phyloP scores from a whole-genome alignment of 2,888 invertebrate species.

The Eupithecia abbreviata region DNA sequence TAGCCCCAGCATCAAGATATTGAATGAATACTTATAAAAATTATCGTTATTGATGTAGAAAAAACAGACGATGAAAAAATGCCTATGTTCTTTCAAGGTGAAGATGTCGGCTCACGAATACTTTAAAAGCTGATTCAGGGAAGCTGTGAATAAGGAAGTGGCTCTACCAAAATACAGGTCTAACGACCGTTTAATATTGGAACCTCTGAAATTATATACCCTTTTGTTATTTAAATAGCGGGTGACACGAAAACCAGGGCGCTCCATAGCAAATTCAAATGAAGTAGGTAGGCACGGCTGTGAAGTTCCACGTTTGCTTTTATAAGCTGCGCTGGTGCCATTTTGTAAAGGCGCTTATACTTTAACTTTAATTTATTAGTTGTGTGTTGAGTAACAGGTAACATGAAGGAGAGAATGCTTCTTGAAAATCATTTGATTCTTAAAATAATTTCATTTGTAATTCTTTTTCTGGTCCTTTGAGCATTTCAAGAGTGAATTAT shows the following conservation, averaged over 20 bases:
- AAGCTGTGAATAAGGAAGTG: constrained; percentile 76
- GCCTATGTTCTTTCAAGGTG: constrained; percentile 75
- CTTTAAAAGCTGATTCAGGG: constrained; percentile 72
- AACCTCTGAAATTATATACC: constrained; percentile 33
- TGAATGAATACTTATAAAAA: constrained; percentile 76
- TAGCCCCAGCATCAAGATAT: constrained; percentile 65
- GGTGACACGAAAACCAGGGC: constrained; percentile 30
- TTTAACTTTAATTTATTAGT: neutral
- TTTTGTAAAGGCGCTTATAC: constrained; percentile 11
- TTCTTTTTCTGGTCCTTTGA: constrained; percentile 57
- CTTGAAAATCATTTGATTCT: neutral
- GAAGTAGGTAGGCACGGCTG: constrained; percentile 22
- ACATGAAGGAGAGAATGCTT: neutral
- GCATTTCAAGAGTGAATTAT: constrained; percentile 67
- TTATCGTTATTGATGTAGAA: constrained; percentile 72
- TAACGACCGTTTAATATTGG: constrained; percentile 55
- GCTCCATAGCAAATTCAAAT: constrained; percentile 33
- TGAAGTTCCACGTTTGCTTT: constrained; percentile 25
- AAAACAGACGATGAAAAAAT: constrained; percentile 73
- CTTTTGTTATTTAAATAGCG: constrained; percentile 28
- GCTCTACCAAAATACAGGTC: constrained; percentile 58
- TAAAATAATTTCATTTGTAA: constrained; percentile 35
- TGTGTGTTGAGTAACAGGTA: neutral
- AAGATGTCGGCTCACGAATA: constrained; percentile 74
- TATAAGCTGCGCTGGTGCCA: constrained; percentile 30